Base-by-base conservation (phyloP, 1,140 invertebrate species). In the Ips nitidus region DNA sequence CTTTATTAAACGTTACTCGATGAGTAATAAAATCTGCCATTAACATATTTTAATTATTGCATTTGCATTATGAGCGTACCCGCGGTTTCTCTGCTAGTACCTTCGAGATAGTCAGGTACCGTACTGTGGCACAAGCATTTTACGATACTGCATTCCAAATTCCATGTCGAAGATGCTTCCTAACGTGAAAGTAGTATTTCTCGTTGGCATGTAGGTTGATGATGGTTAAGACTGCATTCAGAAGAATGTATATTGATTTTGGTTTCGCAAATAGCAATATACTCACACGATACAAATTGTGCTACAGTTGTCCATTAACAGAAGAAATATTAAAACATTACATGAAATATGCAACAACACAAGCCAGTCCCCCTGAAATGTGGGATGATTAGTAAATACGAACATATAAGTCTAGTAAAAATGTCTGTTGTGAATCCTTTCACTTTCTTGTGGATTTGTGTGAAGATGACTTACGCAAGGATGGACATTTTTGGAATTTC, bases 141-240 rank as follows among this genome's bases (percentile, higher is more conserved):
- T 72, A 74, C 71, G 62, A 70, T 67, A 52, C 60, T 70, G 68
- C 68, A 64, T 63, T 70, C 68, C 68, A 64, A 70, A 76, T 76
- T 76, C 75, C 75, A 68, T 63, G 58, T 58, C 66, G 75, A 76
- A 76, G 75, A 76, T 73, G 75, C 74, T 72, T 76, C 75, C 62
- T 70, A 62, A 72, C 70, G 75, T 76, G 75, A 76, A 76, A 76
- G 75, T 76, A 76, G 73, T 73, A 72, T 75, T 76, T 72, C 73
- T 62, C 60, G 41, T 71, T 69, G 50, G 57, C 73, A 71, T 72
- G 66, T 75, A 74, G 67, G 74, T 72, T 66, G 72, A 69, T 72
- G 74, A 75, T 62, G 71, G 68, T 22, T 22, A 22, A 22, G 22
- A 22, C 22, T 22, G 22, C 22, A 22, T 22, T 22, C 22, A 22